phyloP scores from a whole-genome alignment of 37 sponge, comb jelly and placozoan genomes.

The Theonella swinhoei region DNA sequence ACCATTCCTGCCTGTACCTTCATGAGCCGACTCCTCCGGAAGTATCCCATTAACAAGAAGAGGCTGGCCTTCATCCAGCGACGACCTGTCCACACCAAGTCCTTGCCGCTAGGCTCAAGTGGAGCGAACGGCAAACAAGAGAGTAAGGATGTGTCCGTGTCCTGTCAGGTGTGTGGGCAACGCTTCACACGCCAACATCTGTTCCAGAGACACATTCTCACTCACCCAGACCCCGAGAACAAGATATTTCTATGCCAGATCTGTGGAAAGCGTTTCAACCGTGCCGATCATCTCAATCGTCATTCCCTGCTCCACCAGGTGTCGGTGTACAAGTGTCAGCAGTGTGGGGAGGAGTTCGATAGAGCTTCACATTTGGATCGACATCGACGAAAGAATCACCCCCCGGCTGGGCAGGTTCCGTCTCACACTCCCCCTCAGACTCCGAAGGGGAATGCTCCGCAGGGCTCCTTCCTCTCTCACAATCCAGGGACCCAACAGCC shows the following conservation, averaged over 20 bases:
- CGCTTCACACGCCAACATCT: slow-evolving; percentile 54
- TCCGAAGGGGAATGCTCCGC: slow-evolving; percentile 31
- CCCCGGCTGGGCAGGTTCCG: slow-evolving; percentile 49
- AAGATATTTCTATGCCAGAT: slow-evolving; percentile 84
- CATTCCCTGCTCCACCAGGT: slow-evolving; percentile 62
- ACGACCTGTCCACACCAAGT: background rate
- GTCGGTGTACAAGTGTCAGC: slow-evolving; percentile 51
- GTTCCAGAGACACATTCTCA: slow-evolving; percentile 72
- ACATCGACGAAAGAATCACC: slow-evolving; percentile 67
- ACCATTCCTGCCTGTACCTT: slow-evolving; percentile 33
- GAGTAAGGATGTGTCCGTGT: slow-evolving; percentile 31
- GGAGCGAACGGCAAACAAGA: slow-evolving; percentile 5
- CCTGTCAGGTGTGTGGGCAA: slow-evolving; percentile 68
- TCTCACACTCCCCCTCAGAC: slow-evolving; percentile 57
- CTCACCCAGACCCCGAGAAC: slow-evolving; percentile 72
- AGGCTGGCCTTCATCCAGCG: slow-evolving; percentile 61
- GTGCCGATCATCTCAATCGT: slow-evolving; percentile 83
- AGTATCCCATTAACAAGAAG: slow-evolving; percentile 42
- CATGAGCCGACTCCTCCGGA: slow-evolving; percentile 43
- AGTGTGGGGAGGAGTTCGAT: slow-evolving; percentile 82
- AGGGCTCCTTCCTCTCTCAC: background rate
- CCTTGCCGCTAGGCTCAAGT: slow-evolving; percentile 2
- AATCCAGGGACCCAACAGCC: background rate
- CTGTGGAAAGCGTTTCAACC: slow-evolving; percentile 76
- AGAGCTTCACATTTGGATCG: slow-evolving; percentile 76